Evolutionary conservation across 2,797 vertebrate species (phyloP).

Genomic region (Macrochelys suwanniensis): DNA sequence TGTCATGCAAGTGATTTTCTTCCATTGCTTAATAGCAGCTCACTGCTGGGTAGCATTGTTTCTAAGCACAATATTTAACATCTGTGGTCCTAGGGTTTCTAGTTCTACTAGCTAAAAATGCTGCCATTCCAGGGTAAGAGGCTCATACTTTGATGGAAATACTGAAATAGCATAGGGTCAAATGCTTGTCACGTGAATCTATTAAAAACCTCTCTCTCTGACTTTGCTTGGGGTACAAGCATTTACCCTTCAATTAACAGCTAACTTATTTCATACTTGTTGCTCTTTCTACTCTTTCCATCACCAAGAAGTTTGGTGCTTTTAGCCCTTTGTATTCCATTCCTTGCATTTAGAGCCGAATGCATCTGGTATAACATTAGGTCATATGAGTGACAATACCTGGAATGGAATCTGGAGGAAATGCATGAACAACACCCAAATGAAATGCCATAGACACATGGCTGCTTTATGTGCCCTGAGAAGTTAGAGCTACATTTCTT

Average conservation of each 20-base stretch:
- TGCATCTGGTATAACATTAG: neutral
- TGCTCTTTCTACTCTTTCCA: neutral
- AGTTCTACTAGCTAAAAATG: neutral
- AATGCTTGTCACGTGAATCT: neutral
- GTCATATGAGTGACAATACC: neutral
- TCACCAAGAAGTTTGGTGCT: neutral
- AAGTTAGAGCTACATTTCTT: neutral
- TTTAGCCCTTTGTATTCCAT: neutral
- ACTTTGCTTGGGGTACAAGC: neutral
- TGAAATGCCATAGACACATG: neutral
- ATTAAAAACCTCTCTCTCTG: neutral
- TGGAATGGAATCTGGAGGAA: neutral
- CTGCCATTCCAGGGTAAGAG: neutral
- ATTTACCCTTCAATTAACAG: neutral
- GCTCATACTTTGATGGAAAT: neutral
- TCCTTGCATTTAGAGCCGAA: neutral
- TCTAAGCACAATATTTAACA: neutral
- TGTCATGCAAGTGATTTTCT: neutral
- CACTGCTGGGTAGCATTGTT: rapidly evolving
- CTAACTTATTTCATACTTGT: neutral
- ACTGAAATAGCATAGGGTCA: neutral
- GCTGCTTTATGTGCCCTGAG: neutral
- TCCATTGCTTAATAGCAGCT: neutral
- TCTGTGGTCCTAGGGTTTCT: neutral
- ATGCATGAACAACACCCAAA: neutral